phyloP scores from a whole-genome alignment of 2,113 vertebrate species.

The Psittacula cyanocephala region DNA sequence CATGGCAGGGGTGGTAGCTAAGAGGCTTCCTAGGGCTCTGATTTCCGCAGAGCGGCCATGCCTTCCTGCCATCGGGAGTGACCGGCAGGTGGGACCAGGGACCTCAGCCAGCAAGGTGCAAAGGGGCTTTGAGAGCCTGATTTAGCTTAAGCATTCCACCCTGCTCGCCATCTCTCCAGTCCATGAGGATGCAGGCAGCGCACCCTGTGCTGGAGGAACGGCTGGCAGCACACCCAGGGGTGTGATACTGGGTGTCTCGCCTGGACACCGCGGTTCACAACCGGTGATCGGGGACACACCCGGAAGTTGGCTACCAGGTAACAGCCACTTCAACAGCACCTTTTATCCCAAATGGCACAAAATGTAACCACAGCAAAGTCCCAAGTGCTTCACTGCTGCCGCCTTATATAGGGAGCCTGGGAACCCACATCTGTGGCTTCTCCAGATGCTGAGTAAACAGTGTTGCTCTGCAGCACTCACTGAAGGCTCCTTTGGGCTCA shows the following conservation, averaged over 20 bases:
- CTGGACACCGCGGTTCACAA: rapidly evolving
- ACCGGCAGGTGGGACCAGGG: not conserved
- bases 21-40: not conserved
- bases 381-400: not conserved
- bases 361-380: not conserved
- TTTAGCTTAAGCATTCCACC: not conserved
- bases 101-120: not conserved
- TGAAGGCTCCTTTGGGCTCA: not conserved
- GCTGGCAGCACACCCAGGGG: not conserved
- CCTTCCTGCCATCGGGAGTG: not conserved
- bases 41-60: not conserved
- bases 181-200: rapidly evolving
- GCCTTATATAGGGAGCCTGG: rapidly evolving
- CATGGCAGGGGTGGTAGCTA: not conserved
- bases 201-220: not conserved
- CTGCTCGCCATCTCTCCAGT: not conserved
- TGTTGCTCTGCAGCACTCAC: not conserved
- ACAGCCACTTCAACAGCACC: not conserved
- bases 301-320: not conserved
- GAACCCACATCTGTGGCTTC: not conserved
- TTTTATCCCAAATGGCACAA: not conserved
- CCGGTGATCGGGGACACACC: not conserved
- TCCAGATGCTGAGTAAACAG: not conserved
- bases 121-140: not conserved
- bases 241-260: rapidly evolving